phyloP scores from a whole-genome alignment of 1,140 invertebrate species.

The Drosophila pallidifrons region DNA sequence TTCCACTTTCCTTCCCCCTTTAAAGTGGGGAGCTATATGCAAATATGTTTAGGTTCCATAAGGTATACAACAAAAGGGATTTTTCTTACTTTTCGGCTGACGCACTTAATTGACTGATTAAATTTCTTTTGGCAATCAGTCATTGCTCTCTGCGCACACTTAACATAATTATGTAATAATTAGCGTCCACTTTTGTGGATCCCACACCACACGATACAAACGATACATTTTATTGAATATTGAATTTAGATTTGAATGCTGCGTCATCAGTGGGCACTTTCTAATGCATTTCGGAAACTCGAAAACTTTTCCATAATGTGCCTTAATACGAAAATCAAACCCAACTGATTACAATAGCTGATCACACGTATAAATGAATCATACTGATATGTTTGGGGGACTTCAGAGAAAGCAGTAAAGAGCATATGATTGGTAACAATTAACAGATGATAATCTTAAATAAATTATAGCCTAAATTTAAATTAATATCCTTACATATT shows the following conservation, averaged over 20 bases:
- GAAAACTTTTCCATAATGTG: slow-evolving; percentile 66
- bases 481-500: too few species aligned
- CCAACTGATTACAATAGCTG: slow-evolving; percentile 43
- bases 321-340: slow-evolving; percentile 52
- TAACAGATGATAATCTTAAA: not conserved
- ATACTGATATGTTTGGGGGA: not conserved
- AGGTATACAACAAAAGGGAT: slow-evolving; percentile 35
- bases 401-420: not conserved
- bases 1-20: not conserved
- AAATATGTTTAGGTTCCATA: slow-evolving; percentile 58
- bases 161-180: slow-evolving; percentile 70
- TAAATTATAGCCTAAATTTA: too few species aligned
- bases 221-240: not conserved
- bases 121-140: slow-evolving; percentile 28
- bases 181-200: slow-evolving; percentile 33
- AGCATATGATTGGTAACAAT: slow-evolving; percentile 7
- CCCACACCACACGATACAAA: slow-evolving; percentile 19
- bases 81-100: slow-evolving; percentile 15
- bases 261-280: slow-evolving; percentile 53
- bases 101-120: slow-evolving; percentile 31
- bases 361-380: slow-evolving; percentile 27
- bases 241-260: slow-evolving; percentile 3
- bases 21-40: slow-evolving; percentile 46
- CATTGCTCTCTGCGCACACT: slow-evolving; percentile 29
- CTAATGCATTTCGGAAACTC: slow-evolving; percentile 70